A percentile compares a stretch with the other conserved stretches of the same genome.
Evolutionary conservation across 2,113 vertebrate species (phyloP).

Genomic region (Nansenia antarctica): DNA sequence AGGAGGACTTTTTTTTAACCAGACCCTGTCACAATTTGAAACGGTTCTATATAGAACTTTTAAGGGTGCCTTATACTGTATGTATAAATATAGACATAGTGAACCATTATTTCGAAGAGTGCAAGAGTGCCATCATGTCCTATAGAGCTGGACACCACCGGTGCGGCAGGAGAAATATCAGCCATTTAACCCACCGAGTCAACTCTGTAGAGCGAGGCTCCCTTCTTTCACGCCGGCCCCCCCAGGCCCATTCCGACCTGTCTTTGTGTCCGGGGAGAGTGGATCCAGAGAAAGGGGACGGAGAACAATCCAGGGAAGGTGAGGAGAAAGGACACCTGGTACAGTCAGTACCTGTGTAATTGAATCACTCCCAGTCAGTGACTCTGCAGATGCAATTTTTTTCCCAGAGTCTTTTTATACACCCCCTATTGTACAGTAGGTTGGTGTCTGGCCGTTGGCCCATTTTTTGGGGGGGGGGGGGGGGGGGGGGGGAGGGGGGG

Average conservation of each 20-base stretch:
- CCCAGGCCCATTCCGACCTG: background rate
- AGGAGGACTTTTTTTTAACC: too few species aligned
- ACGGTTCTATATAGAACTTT: too few species aligned
- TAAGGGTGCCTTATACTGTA: too few species aligned
- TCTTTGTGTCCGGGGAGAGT: conserved; percentile 2
- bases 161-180: background rate
- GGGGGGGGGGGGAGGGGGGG: background rate
- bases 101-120: too few species aligned
- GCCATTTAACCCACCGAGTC: background rate
- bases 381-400: conserved; percentile 24
- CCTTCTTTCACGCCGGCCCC: background rate
- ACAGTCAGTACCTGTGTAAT: conserved; percentile 16
- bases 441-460: background rate
- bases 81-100: too few species aligned
- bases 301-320: background rate
- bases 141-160: background rate
- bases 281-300: background rate
- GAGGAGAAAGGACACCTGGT: conserved; percentile 14
- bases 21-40: too few species aligned
- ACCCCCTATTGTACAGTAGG: background rate
- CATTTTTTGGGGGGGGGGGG: background rate
- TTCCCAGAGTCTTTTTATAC: background rate
- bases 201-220: background rate
- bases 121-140: background rate
- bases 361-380: conserved; percentile 26